Evolutionary conservation across 1,140 invertebrate species (phyloP).

Genomic region (Calliopsis andreniformis): DNA sequence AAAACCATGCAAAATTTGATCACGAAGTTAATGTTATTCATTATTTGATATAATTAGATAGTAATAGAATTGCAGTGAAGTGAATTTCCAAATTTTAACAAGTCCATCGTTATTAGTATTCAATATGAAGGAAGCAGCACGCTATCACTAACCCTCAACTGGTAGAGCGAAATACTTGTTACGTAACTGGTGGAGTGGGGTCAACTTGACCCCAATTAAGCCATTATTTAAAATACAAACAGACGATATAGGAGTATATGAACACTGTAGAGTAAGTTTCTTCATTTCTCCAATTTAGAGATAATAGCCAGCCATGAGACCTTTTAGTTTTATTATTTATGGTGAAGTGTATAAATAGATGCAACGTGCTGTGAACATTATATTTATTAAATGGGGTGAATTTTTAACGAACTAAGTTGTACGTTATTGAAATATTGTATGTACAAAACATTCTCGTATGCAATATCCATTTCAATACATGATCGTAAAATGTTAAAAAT

Average conservation of each 20-base stretch:
- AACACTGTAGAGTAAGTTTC: neutral
- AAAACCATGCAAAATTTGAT: no score
- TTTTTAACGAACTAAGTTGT: no score
- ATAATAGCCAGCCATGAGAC: neutral
- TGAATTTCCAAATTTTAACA: neutral
- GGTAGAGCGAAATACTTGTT: slow-evolving; percentile 5
- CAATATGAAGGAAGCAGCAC: neutral
- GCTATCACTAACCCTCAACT: neutral
- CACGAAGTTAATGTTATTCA: no score
- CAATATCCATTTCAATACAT: no score
- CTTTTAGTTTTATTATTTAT: neutral
- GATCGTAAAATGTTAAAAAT: neutral
- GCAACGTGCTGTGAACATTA: no score
- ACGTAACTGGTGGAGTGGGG: neutral
- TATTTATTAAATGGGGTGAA: no score
- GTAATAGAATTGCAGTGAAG: no score
- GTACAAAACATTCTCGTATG: no score
- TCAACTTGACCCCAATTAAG: slow-evolving; percentile 22
- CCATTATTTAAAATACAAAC: slow-evolving; percentile 1
- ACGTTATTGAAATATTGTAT: no score
- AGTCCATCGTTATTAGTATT: neutral
- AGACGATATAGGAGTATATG: neutral
- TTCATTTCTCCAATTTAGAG: neutral
- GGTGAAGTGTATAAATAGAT: neutral
- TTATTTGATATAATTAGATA: no score